A percentile compares a stretch with the other conserved stretches of the same genome.
Evolutionary conservation across 1,140 invertebrate genomes (phyloP).

Genomic region (Caenorhabditis latens): DNA sequence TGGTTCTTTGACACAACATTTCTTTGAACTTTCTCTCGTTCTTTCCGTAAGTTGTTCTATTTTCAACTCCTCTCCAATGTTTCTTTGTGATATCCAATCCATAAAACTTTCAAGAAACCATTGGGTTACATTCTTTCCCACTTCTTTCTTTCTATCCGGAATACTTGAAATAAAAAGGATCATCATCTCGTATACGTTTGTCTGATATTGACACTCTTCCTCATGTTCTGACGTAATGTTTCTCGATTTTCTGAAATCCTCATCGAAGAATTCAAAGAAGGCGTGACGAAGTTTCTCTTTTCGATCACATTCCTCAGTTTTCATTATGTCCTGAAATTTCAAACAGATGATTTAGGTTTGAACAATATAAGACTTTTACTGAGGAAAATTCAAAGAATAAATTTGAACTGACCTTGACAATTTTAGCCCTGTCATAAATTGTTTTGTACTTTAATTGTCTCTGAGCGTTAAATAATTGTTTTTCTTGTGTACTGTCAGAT

Average conservation of each 20-base stretch:
- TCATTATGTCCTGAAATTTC: not conserved
- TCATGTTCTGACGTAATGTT: not conserved
- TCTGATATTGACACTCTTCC: not conserved
- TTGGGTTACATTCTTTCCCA: not conserved
- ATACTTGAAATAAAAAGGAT: not conserved
- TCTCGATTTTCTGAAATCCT: not conserved
- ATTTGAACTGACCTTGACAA: too few species aligned
- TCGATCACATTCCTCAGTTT: not conserved
- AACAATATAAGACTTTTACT: too few species aligned
- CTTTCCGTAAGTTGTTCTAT: not conserved
- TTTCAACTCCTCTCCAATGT: not conserved
- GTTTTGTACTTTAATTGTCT: too few species aligned
- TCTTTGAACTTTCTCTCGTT: not conserved
- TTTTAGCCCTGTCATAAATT: too few species aligned
- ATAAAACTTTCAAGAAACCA: not conserved
- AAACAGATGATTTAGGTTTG: too few species aligned
- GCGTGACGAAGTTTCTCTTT: not conserved
- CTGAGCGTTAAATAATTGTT: too few species aligned
- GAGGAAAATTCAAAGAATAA: too few species aligned
- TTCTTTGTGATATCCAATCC: not conserved
- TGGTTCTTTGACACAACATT: not conserved
- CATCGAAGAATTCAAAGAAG: not conserved
- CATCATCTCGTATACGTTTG: not conserved
- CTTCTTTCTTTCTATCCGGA: conserved; percentile 5
- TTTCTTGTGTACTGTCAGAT: too few species aligned